Conservation (phyloP, 2,888 invertebrate species). For the Palloptera scutellata region DNA sequence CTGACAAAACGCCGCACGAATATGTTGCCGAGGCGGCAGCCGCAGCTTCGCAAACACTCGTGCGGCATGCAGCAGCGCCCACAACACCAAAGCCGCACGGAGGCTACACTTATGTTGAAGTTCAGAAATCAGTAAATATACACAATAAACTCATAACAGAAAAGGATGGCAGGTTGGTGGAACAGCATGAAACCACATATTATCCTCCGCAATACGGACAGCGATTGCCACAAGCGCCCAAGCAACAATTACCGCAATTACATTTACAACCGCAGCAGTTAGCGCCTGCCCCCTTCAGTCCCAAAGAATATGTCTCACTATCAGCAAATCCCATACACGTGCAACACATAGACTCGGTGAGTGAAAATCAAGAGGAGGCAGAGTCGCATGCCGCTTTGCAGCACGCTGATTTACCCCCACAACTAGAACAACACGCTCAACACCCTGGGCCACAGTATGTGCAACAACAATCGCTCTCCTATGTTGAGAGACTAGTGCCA, state of each 20-base stretch:
- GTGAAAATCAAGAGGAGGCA: slow-evolving; percentile 42
- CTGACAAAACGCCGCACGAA: slow-evolving; percentile 46
- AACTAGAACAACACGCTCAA: slow-evolving; percentile 60
- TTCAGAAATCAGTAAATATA: slow-evolving; percentile 70
- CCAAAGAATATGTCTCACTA: slow-evolving; percentile 45
- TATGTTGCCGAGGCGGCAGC: slow-evolving; percentile 51
- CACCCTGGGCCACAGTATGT: slow-evolving; percentile 22
- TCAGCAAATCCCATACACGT: slow-evolving; percentile 53
- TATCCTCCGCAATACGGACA: slow-evolving; percentile 36
- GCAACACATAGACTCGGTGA: slow-evolving; percentile 47
- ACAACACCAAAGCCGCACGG: slow-evolving; percentile 51
- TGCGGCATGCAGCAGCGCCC: slow-evolving; percentile 35
- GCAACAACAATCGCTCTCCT: not conserved
- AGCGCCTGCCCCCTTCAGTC: not conserved
- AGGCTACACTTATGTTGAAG: slow-evolving; percentile 69
- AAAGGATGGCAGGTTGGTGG: slow-evolving; percentile 54
- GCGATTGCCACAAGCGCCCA: slow-evolving; percentile 1
- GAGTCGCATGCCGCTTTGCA: slow-evolving; percentile 31
- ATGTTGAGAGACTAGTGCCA: no score
- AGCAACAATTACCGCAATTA: not conserved
- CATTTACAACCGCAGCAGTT: slow-evolving; percentile 13
- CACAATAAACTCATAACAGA: slow-evolving; percentile 63
- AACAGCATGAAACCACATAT: slow-evolving; percentile 60
- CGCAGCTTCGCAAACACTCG: slow-evolving; percentile 24
- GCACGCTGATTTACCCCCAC: slow-evolving; percentile 54